Evolutionary conservation across 2,797 vertebrate species (phyloP), one percentile per base, ranked within the genome.

Genomic region (Acanthurus lineatus): DNA sequence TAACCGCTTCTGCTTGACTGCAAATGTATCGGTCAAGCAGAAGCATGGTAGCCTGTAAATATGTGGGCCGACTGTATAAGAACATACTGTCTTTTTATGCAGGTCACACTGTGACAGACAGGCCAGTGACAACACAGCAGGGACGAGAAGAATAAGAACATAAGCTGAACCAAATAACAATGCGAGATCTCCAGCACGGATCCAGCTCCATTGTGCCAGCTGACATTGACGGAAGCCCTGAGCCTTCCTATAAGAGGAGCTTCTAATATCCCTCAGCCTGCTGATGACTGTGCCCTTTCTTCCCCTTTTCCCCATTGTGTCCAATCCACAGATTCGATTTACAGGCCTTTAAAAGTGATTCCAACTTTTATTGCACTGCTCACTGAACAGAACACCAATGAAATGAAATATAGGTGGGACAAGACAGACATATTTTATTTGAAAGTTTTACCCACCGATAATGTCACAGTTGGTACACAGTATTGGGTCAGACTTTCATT

Each of bases 271-370:
- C 80, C 19, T 83, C 90, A 69, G 88, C 69, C 82, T 89, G 93
- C 90, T 95, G 95, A 96, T 96, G 93, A 93, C 95, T 95, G 88
- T 91, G 88, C 79, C 91, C 90, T 92, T 90, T 90, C 84, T 87
- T 90, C 86, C 78, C 85, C 70, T 88, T 91, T 87, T 85, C 79
- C 81, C 88, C 79, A 93, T 91, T 88, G 90, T 92, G 88, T 90
- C 88, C 92, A 91, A 92, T 90, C 91, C 89, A 89, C 89, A 90
- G 89, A 92, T 94, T 92, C 86, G 72, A 94, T 93, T 94, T 94
- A 91, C 84, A 82, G 89, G 89, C 86, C 88, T 92, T 93, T 93
- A 90, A 91, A 93, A 92, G 90, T 89, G 89, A 91, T 89, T 88
- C 89, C 89, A 90, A 92, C 90, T 86, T 94, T 91, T 93, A 92